Conservation (phyloP, 2,113 vertebrate species). For the Diglossa brunneiventris region DNA sequence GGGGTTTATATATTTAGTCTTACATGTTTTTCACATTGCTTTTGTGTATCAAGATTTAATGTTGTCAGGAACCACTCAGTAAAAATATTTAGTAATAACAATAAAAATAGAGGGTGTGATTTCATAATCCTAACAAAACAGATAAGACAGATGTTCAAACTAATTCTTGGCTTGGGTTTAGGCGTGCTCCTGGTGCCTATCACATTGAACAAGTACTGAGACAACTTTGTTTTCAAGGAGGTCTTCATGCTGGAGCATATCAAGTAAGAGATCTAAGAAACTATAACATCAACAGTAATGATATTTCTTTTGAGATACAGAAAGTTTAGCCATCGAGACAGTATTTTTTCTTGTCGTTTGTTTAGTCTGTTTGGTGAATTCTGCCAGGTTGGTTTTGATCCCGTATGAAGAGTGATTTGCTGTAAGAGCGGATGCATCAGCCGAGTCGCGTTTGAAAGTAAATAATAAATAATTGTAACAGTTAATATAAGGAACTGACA, state of each 20-base stretch:
- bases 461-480: constrained; percentile 26
- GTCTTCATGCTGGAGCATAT: background rate
- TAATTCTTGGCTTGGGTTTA: background rate
- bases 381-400: background rate
- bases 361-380: constrained; percentile 19
- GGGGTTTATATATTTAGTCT: constrained; percentile 26
- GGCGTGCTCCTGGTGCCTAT: background rate
- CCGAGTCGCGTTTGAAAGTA: background rate
- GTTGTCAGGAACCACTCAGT: background rate
- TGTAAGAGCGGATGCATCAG: background rate
- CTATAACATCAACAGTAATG: background rate
- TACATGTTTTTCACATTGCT: background rate
- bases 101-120: background rate
- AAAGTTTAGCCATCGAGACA: background rate
- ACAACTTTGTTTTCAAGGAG: background rate
- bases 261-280: background rate
- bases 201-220: background rate
- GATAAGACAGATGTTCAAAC: background rate
- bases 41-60: background rate
- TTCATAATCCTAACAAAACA: constrained; percentile 10
- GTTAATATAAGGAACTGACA: background rate
- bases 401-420: background rate
- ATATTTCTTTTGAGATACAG: background rate
- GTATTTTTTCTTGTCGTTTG: background rate
- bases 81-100: constrained; percentile 7